A percentile compares a stretch with the other conserved stretches of the same genome.
Conservation (phyloP, 2,888 invertebrate species). For the Drosophila colorata region DNA sequence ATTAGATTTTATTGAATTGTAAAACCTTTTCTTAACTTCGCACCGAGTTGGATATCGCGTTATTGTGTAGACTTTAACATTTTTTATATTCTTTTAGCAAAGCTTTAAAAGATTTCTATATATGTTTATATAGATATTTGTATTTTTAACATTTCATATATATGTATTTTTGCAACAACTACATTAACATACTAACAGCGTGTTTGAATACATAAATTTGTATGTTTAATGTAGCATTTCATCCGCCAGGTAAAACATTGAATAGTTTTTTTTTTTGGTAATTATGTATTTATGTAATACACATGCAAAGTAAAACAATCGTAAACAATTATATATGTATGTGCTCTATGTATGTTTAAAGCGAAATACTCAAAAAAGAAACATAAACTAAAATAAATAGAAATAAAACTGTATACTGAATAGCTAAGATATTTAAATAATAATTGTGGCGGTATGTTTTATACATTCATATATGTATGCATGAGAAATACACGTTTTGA, state of each 20-base stretch:
- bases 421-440: constrained; percentile 44
- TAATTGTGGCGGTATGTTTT: constrained; percentile 21
- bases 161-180: constrained; percentile 37
- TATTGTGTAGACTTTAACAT: constrained; percentile 30
- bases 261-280: constrained; percentile 8
- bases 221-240: constrained; percentile 3
- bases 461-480: constrained; percentile 21
- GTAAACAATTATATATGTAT: constrained; percentile 6
- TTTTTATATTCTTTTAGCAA: constrained; percentile 34
- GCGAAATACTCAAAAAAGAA: constrained; percentile 27
- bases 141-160: constrained; percentile 43
- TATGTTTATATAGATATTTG: constrained; percentile 10
- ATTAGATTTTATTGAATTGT: constrained; percentile 22
- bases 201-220: constrained; percentile 13
- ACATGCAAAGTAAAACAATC: constrained; percentile 30
- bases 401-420: constrained; percentile 31
- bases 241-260: constrained; percentile 21
- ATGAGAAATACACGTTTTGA: constrained; percentile 38
- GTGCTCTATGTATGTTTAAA: constrained; percentile 27
- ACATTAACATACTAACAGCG: constrained; percentile 26
- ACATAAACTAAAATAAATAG: constrained; percentile 53
- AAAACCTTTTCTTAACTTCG: constrained; percentile 3
- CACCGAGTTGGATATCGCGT: constrained; percentile 14
- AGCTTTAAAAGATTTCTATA: constrained; percentile 14
- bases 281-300: constrained; percentile 24